These are phyloP conservation scores for Patagioenas fasciata DNA, from an alignment of 2,113 vertebrate species.

Conservation along the genomic window DNA sequence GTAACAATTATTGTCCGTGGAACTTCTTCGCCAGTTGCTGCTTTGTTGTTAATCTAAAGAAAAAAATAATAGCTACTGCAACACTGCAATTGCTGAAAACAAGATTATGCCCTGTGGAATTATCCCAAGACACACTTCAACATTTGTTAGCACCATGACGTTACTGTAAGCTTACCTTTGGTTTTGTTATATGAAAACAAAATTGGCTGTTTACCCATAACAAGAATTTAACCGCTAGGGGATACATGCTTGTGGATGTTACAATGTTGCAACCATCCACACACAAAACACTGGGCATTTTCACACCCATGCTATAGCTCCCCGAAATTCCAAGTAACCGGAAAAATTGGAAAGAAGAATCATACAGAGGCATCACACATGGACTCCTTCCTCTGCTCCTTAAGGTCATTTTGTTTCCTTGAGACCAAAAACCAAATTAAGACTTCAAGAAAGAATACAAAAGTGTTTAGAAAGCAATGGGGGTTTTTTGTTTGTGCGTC, in stretches of 20 bases:
- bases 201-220: background rate
- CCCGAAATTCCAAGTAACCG: conserved; percentile 16
- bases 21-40: conserved; percentile 96
- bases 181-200: background rate
- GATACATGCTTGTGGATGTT: background rate
- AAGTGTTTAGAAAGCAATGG: background rate
- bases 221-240: background rate
- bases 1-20: conserved; percentile 97
- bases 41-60: conserved; percentile 95
- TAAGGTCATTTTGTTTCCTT: background rate
- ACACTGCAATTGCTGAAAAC: background rate
- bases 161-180: background rate
- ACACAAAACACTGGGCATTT: background rate
- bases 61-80: background rate
- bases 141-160: background rate
- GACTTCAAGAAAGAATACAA: background rate
- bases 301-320: background rate
- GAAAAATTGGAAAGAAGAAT: background rate
- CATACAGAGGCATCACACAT: background rate
- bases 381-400: background rate
- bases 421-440: background rate
- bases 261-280: background rate
- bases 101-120: background rate
- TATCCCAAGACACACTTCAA: background rate
- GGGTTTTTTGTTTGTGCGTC: too few relatives aligned